Base-by-base conservation (phyloP, 1,140 invertebrate species). In the Dendroctonus ponderosae region DNA sequence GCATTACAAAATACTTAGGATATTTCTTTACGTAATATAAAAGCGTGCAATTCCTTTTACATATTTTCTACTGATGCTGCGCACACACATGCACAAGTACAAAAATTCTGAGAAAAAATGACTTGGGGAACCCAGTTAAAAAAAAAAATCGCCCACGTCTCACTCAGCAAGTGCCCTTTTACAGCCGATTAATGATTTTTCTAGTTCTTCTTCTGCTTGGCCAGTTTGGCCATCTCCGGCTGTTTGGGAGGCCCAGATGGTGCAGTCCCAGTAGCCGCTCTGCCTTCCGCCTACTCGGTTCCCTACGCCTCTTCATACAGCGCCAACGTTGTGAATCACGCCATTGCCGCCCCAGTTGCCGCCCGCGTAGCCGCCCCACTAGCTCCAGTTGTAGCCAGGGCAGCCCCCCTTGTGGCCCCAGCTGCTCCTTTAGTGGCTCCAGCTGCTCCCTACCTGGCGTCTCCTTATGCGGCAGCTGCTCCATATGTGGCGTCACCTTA, bases 221-320 rank as follows among this genome's bases (percentile, higher is more conserved):
- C 63, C 40, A 51, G 64, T 9, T 48, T 75, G 40, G 50, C 69
- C 53, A 49, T 73, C 40, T 53, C 71, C n/a, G 38, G 59, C 57
- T 69, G 66, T 37, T 64, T 69, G 59, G 74, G 71, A 71, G 74
- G 71, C 64, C 7, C 68, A 15, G 40, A 68, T 41, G 49, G 69
- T 14, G 62, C 68, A 50, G 67, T 72, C 15, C 60, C 70, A 51
- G 68, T 66, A 54, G 72, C 73, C 46, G 72, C 73, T 46, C 42
- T 71, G 3, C 70, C 70, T 39, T 66, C 70, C 40, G 70, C 74
- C 0, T 74, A 74, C 67, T 72, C 73, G 7, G 69, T 72, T 8
- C 74, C 74, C 2, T 74, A 74, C 56, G 74, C 74, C 15, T 74
- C 72, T 8, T 71, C 72, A 5, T 75, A 75, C 67, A 74, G 66